These are phyloP conservation scores for Pasiphila rectangulata DNA, from an alignment of 2,888 invertebrate genomes.

Conservation along the genomic window DNA sequence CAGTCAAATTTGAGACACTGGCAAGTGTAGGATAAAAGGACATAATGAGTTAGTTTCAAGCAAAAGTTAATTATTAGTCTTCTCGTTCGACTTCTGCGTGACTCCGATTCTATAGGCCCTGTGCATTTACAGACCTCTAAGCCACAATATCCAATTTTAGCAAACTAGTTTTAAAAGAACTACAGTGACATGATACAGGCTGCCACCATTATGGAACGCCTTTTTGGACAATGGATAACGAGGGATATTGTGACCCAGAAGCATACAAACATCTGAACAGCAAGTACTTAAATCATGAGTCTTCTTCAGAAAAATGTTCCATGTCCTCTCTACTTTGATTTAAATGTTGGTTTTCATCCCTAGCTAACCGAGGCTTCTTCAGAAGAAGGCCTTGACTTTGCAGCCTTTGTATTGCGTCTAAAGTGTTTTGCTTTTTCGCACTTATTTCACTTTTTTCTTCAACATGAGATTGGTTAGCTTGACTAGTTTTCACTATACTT, in stretches of 20 bases:
- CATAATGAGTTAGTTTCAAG: background rate
- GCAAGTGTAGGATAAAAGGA: background rate
- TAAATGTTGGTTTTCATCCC: slow-evolving; percentile 48
- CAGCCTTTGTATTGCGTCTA: slow-evolving; percentile 70
- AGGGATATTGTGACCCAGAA: background rate
- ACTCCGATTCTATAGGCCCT: background rate
- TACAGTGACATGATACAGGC: too few relatives aligned
- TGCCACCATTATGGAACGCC: too few relatives aligned
- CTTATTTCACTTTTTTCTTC: slow-evolving; percentile 58
- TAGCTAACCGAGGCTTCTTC: slow-evolving; percentile 65
- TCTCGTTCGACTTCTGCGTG: background rate
- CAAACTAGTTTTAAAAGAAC: too few relatives aligned
- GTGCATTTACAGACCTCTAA: too few relatives aligned
- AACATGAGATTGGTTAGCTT: slow-evolving; percentile 55
- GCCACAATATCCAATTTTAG: background rate
- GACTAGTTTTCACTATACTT: slow-evolving; percentile 59
- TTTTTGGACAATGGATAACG: background rate
- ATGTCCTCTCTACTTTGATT: slow-evolving; percentile 46
- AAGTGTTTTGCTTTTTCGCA: slow-evolving; percentile 54
- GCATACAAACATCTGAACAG: too few relatives aligned
- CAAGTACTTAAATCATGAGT: slow-evolving; percentile 31
- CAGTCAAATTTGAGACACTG: slow-evolving; percentile 9
- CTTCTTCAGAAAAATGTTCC: slow-evolving; percentile 40
- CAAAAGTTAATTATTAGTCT: background rate
- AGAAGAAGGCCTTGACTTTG: slow-evolving; percentile 70